These are phyloP conservation scores for Gnatocerus cornutus DNA, from an alignment of 2,888 invertebrate genomes.

Conservation along the genomic window DNA sequence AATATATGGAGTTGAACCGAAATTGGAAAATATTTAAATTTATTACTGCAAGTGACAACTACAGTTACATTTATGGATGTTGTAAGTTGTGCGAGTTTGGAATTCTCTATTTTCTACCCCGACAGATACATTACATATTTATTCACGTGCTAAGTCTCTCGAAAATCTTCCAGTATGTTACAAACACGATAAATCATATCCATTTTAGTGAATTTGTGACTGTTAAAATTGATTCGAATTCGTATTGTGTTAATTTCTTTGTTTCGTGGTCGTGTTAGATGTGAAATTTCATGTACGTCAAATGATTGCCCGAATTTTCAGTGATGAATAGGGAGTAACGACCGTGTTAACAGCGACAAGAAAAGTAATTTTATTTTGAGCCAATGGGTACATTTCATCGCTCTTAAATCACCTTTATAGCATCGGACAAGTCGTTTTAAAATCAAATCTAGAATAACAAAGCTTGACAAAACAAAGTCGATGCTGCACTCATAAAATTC, in stretches of 20 bases:
- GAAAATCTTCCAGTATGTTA: constrained; percentile 35
- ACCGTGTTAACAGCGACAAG: constrained; percentile 59
- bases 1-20: constrained; percentile 51
- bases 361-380: constrained; percentile 62
- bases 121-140: constrained; percentile 46
- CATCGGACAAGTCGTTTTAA: constrained; percentile 58
- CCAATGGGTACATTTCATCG: constrained; percentile 59
- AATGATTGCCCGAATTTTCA: constrained; percentile 43
- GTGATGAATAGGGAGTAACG: constrained; percentile 57
- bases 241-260: constrained; percentile 3
- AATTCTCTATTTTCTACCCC: constrained; percentile 50
- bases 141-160: constrained; percentile 48
- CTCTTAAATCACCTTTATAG: constrained; percentile 61
- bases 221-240: neutral
- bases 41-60: constrained; percentile 50
- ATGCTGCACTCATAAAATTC: constrained; percentile 56
- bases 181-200: constrained; percentile 30
- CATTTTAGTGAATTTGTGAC: constrained; percentile 10
- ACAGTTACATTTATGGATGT: constrained; percentile 50
- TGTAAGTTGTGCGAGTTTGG: constrained; percentile 45
- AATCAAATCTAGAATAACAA: constrained; percentile 60
- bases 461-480: constrained; percentile 58
- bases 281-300: constrained; percentile 36
- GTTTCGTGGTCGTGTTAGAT: constrained; percentile 35
- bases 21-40: constrained; percentile 52